Base-by-base conservation (phyloP, 2,113 vertebrate genomes). In the Gnathochromis pfefferi region DNA sequence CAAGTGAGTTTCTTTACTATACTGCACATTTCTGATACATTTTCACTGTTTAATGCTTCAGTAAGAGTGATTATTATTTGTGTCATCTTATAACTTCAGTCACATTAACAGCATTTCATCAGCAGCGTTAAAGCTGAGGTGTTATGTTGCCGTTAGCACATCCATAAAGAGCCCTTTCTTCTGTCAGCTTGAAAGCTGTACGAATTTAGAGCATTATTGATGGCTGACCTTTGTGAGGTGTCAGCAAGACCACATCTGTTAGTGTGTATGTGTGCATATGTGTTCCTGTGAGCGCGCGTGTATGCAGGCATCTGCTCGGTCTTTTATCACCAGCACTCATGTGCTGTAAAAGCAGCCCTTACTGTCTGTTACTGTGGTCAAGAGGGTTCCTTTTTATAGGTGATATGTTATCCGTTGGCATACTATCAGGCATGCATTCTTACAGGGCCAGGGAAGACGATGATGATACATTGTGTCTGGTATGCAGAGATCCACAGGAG, bases 141-240 rank as follows among this genome's bases (percentile, higher is more conserved):
- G 49, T 78, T 45, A 55, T 86, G 78, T 75, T 82, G 54, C 78
- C 40, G 28, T 80, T 78, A n/a, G 58, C 53, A 23, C 58, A 42
- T 54, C n/a, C 81, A 83, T 8, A 63, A 85, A 65, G 79, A 73
- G 19, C 9, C 12, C 57, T 21, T 87, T 90, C 63, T 54, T 89
- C 73, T 87, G 85, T 92, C 90, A 87, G 60, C 82, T 81, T 86
- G 55, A 88, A 86, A 92, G 87, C 65, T 79, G 47, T 19, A 86
- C 88, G 92, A 58, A 94, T 95, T 95, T 94, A 94, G 92, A 93
- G 47, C 1, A 75, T 84, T 91, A 91, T 87, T 94, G 93, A 94
- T 90, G 93, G 84, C 45, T 95, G 93, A 95, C 93, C 93, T 95
- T 95, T 95, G 42, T 23, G 79, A 83, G 85, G 92, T 89, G 90